Percentiles rank a stretch among this genome's conserved stretches.
These are phyloP conservation scores for Plectrocnemia conspersa DNA, from an alignment of 1,140 invertebrate species.

Conservation along the genomic window DNA sequence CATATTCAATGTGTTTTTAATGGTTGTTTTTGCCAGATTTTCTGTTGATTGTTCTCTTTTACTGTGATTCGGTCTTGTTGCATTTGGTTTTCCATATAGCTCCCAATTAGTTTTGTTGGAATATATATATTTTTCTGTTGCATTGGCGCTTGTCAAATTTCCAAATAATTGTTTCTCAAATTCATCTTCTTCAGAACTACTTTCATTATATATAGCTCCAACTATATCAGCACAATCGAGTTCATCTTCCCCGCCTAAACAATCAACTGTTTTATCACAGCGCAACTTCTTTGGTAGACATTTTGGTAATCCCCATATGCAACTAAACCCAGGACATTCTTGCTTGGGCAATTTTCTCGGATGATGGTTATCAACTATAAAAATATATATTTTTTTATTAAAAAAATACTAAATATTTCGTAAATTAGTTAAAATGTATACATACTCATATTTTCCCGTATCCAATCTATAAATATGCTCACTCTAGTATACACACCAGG, in stretches of 20 bases:
- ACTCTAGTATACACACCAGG: slow-evolving; percentile 81
- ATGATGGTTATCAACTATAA: slow-evolving; percentile 48
- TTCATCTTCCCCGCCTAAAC: slow-evolving; percentile 73
- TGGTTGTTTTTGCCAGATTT: no score
- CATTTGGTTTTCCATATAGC: no score
- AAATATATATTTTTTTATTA: not conserved
- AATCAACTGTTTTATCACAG: slow-evolving; percentile 70
- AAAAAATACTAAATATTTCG: no score
- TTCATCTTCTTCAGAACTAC: not conserved
- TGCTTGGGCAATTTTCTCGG: slow-evolving; percentile 51
- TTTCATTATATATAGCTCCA: slow-evolving; percentile 13
- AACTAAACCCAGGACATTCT: slow-evolving; percentile 65
- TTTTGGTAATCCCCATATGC: slow-evolving; percentile 55
- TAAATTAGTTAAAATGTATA: slow-evolving; percentile 22
- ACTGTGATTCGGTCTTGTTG: no score
- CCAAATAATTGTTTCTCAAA: no score
- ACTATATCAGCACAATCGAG: slow-evolving; percentile 52
- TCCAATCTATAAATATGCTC: slow-evolving; percentile 69
- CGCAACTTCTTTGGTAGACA: slow-evolving; percentile 61
- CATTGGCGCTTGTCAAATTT: no score
- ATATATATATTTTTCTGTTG: no score
- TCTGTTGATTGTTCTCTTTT: no score
- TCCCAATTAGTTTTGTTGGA: no score
- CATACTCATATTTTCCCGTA: slow-evolving; percentile 54
- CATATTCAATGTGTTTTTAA: no score